Base-by-base conservation (phyloP, 2,888 invertebrate genomes). In the Geotrupes spiniger region DNA sequence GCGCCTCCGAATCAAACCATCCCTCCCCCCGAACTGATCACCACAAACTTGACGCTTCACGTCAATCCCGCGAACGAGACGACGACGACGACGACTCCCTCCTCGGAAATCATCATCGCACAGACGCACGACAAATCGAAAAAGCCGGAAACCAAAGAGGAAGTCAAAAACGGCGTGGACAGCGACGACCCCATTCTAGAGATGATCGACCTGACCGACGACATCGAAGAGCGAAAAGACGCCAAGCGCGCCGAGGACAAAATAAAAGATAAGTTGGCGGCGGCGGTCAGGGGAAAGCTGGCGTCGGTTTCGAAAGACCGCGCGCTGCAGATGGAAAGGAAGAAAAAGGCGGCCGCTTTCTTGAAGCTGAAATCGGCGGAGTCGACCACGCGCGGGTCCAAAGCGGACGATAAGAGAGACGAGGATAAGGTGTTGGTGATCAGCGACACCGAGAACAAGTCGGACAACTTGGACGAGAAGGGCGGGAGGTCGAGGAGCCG, bases 271-370 rank as follows among this genome's bases (percentile, higher is more conserved):
- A 80, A 80, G 61, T 61, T 81, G 49, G 77, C 78, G 1, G 68
- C 74, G 49, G 70, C 76, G 50, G 76, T 85, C 52, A 59, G 79
- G 61, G 75, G 84, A 69, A 72, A 82, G 70, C 63, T 85, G 61
- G 77, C 81, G 56, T 65, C 79, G 64, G 70, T 76, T 66, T 65
- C 75, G 60, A 71, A 78, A 60, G 81, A 82, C 45, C 55, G 63
- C 2, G 70, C 70, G 2, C 53, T 86, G 49, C 87, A 89, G 63
- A 64, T 83, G 57, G 90, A 90, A 66, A 74, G 93, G 0, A 85
- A 90, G 58, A 82, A 83, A 16, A 86, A 88, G 59, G 92, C 92
- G 0, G 86, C 89, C 6, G 87, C 88, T 65, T 92, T 94, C 70
- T 78, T 64, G 73, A 81, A 68, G 52, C 42, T 70, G n/a, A 71